Evolutionary conservation across 2,797 vertebrate genomes (phyloP), one percentile per base, ranked within the genome.

Genomic region (Acanthurus lineatus): DNA sequence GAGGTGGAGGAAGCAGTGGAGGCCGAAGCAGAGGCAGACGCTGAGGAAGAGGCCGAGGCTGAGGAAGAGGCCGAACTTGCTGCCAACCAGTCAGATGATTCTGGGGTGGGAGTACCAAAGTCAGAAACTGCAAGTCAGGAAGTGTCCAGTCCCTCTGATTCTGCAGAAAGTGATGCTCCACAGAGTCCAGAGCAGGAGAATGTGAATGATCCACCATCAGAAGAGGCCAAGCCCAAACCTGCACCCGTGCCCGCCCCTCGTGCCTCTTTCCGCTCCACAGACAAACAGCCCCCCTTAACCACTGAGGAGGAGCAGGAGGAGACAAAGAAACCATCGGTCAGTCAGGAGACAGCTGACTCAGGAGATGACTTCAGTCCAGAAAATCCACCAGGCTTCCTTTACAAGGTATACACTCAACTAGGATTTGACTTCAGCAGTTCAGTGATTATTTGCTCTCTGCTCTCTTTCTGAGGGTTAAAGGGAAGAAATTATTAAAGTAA

Each of bases 381-480:
- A 19, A 71, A 66, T 76, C 93, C 91, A 77, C 90, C 93, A 52
- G 93, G 90, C 9, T 92, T 94, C 70, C 83, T 94, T 9, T 93
- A 91, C 82, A 93, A 94, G 93, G 93, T 32, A 32, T 95, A 86
- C n/a, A n/a, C 25, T 32, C 0, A 28, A 3, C 1, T 25, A 5
- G 16, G 10, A 40, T 65, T 42, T 16, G 11, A 42, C 19, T 5
- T 9, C 10, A 32, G 69, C 38, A 44, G 61, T 71, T 75, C 32
- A 32, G n/a, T 59, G 71, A 60, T 69, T 19, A 61, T 32, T 32
- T 32, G 28, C 28, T 9, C 48, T 53, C 12, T 32, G 28, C 28
- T 9, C 48, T 53, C 12, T 28, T 5, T 71, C 20, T 45, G 2
- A 35, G 63, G 70, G 58, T 51, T 35, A 25, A 25, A 25, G 28